A percentile compares a stretch with the other conserved stretches of the same genome.
These are phyloP conservation scores for Varanus salvator DNA, from an alignment of 2,113 vertebrate genomes.

Conservation along the genomic window DNA sequence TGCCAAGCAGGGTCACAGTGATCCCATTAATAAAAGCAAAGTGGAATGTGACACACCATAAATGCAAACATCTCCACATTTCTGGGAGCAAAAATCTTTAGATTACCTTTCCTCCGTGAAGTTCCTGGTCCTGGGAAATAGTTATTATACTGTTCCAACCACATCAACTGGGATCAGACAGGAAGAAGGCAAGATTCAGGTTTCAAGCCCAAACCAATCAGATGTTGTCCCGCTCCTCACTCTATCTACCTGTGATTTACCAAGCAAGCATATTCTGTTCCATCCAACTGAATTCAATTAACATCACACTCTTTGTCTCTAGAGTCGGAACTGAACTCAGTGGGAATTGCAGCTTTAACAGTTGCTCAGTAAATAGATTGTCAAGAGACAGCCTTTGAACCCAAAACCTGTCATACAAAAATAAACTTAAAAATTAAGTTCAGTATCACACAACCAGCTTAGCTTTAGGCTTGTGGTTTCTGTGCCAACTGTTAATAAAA, in stretches of 20 bases:
- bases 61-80: neutral
- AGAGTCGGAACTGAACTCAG: neutral
- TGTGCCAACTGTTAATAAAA: neutral
- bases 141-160: no score
- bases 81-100: neutral
- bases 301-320: neutral
- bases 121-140: neutral
- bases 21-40: neutral
- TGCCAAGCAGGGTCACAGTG: neutral
- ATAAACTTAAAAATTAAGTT: neutral
- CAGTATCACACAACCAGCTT: neutral
- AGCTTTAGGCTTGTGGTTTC: conserved; percentile 3
- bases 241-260: neutral
- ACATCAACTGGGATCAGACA: neutral
- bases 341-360: neutral
- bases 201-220: neutral
- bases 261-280: neutral
- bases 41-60: neutral
- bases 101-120: neutral
- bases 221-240: neutral
- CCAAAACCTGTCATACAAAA: neutral
- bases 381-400: neutral
- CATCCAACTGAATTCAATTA: conserved; percentile 3
- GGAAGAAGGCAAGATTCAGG: neutral
- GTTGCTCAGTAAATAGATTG: neutral